phyloP scores from a whole-genome alignment of 2,113 vertebrate species.

The Herpailurus yagouaroundi region DNA sequence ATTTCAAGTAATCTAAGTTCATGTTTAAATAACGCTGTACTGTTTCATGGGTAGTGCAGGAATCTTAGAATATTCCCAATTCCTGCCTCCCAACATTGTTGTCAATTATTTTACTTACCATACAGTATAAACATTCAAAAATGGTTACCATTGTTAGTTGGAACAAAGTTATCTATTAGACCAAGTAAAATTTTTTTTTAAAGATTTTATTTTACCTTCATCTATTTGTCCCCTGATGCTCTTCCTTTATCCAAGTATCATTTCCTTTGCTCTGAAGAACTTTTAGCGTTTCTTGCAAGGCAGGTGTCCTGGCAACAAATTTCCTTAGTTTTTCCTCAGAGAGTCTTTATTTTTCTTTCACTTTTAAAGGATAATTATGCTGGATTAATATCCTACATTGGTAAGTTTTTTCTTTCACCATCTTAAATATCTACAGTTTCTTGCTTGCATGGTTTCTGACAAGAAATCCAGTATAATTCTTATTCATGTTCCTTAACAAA shows the following conservation, averaged over 20 bases:
- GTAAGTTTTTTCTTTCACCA: neutral
- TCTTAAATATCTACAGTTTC: neutral
- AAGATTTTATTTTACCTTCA: neutral
- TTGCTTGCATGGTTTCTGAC: slow-evolving; percentile 10
- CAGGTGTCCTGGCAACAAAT: neutral
- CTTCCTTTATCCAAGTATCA: neutral
- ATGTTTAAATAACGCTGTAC: neutral
- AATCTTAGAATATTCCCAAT: neutral
- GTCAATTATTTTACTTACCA: neutral
- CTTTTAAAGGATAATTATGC: neutral
- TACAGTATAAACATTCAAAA: neutral
- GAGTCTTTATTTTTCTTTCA: neutral
- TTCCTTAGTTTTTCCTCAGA: neutral
- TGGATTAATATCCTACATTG: neutral
- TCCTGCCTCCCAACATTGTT: neutral
- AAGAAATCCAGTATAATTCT: neutral
- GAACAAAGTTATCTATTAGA: neutral
- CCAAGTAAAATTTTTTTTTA: neutral
- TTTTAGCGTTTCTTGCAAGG: neutral
- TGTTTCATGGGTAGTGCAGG: neutral
- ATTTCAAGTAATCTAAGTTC: neutral
- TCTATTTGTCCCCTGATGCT: neutral
- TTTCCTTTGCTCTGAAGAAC: neutral
- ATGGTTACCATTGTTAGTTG: neutral
- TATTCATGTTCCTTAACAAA: neutral